A percentile compares a stretch with the other conserved stretches of the same genome.
phyloP scores from a whole-genome alignment of 2,888 invertebrate genomes.

The Calliphora vomitoria region DNA sequence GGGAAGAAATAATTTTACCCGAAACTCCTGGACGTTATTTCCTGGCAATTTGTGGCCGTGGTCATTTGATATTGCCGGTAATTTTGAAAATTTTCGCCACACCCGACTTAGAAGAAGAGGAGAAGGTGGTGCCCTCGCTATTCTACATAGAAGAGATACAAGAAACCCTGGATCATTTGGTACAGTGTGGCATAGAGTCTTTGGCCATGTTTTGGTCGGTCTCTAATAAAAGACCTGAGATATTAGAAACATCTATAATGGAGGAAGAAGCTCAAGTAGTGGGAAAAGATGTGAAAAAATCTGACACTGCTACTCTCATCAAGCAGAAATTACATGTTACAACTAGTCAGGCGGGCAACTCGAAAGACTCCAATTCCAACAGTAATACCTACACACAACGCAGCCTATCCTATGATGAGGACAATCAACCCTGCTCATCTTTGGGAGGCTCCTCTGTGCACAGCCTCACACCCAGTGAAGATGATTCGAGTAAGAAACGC shows the following conservation, averaged over 20 bases:
- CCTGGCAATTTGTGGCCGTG: constrained; percentile 90
- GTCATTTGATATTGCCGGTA: constrained; percentile 88
- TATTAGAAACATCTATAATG: constrained; percentile 76
- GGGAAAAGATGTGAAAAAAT: constrained; percentile 75
- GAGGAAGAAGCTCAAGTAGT: constrained; percentile 66
- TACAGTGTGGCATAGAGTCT: constrained; percentile 90
- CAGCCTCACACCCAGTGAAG: constrained; percentile 82
- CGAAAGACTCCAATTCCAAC: constrained; percentile 46
- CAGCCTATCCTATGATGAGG: constrained; percentile 82
- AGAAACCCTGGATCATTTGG: constrained; percentile 91
- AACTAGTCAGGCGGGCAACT: constrained; percentile 21
- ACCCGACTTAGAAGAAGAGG: constrained; percentile 77
- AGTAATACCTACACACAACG: constrained; percentile 84
- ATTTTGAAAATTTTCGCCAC: constrained; percentile 86
- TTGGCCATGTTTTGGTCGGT: constrained; percentile 88
- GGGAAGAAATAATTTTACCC: constrained; percentile 88
- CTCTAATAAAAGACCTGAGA: constrained; percentile 87
- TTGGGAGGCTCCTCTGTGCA: constrained; percentile 82
- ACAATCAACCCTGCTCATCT: constrained; percentile 80
- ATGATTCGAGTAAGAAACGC: constrained; percentile 79
- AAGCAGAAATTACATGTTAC: constrained; percentile 76
- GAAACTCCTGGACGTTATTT: constrained; percentile 86
- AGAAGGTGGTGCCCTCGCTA: constrained; percentile 78
- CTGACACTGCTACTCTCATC: constrained; percentile 76
- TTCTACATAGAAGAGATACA: constrained; percentile 96